Evolutionary conservation across 2,113 vertebrate genomes (phyloP).

Genomic region (Hyperopisus bebe): DNA sequence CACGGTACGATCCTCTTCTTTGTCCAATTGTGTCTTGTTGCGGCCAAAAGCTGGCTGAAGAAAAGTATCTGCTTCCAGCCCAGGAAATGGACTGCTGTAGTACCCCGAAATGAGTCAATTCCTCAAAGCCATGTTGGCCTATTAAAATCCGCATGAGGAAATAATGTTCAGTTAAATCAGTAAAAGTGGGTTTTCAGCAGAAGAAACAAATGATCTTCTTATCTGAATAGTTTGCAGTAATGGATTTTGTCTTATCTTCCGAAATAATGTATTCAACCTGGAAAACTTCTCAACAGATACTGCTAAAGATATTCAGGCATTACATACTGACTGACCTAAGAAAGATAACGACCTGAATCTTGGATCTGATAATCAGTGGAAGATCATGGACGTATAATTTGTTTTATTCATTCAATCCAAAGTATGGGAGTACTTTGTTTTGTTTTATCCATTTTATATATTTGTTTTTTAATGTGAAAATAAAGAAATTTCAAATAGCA

Average conservation of each 20-base stretch:
- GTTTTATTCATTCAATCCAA: not conserved
- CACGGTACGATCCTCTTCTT: not conserved
- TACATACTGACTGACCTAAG: not conserved
- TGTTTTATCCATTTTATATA: not conserved
- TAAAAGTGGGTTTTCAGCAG: not conserved
- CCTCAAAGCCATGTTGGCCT: not conserved
- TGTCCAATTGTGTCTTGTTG: not conserved
- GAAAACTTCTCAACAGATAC: not conserved
- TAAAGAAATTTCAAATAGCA: not conserved
- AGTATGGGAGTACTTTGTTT: not conserved
- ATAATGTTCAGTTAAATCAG: not conserved
- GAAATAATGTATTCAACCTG: not conserved
- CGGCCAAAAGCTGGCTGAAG: not conserved
- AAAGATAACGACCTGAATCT: not conserved
- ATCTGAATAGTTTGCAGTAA: not conserved
- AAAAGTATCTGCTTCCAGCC: not conserved
- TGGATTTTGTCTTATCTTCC: conserved; percentile 1
- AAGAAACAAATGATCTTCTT: not conserved
- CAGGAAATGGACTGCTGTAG: not conserved
- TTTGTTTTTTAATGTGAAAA: not conserved
- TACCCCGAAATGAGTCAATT: not conserved
- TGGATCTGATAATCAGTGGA: not conserved
- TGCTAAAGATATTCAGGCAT: not conserved
- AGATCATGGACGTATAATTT: not conserved
- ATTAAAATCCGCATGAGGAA: not conserved